Percentiles rank a stretch among this genome's conserved stretches.
phyloP scores from a whole-genome alignment of 2,888 invertebrate species.

The Colletes collaris region DNA sequence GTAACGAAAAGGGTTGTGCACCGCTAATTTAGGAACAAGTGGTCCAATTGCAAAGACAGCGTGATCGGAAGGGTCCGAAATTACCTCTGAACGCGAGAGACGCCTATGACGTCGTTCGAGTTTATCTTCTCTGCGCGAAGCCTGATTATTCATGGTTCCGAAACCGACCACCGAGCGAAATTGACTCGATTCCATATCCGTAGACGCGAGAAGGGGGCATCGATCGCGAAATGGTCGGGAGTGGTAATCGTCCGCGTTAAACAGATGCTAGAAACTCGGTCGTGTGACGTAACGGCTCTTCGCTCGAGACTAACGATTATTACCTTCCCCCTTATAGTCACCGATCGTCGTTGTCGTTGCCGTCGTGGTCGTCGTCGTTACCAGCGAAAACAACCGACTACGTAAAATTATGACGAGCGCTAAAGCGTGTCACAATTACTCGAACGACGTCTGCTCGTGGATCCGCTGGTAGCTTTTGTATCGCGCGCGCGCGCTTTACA shows the following conservation, averaged over 20 bases:
- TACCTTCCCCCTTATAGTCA: constrained; percentile 34
- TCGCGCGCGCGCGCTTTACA: constrained; percentile 34
- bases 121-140: not conserved
- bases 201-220: constrained; percentile 2
- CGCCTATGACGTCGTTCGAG: not conserved
- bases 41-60: constrained; percentile 25
- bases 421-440: constrained; percentile 67
- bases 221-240: constrained; percentile 27
- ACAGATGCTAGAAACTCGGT: constrained; percentile 55
- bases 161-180: not conserved
- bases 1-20: too few species aligned
- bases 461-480: constrained; percentile 40
- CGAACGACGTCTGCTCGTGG: constrained; percentile 34
- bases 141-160: not conserved
- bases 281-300: constrained; percentile 58
- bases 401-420: constrained; percentile 65
- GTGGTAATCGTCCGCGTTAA: constrained; percentile 37
- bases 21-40: constrained; percentile 33
- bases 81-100: not conserved
- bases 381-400: constrained; percentile 62
- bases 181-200: not conserved
- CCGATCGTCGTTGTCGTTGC: constrained; percentile 6
- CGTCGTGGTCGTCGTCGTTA: constrained; percentile 8
- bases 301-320: constrained; percentile 62
- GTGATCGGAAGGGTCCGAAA: constrained; percentile 13